Conservation (phyloP, 2,888 invertebrate species). For the Platypus cylindrus region DNA sequence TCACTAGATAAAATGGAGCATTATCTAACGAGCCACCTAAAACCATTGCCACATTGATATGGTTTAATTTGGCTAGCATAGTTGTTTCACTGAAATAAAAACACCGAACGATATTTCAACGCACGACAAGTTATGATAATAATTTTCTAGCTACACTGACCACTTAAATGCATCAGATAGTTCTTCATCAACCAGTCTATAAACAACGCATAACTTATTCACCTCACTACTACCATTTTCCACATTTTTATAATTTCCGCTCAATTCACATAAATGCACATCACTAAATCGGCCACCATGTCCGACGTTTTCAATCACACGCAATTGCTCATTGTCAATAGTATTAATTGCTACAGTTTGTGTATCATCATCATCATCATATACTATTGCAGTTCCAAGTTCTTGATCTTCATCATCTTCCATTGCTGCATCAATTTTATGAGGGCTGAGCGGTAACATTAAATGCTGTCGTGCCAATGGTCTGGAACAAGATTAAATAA, state of each 20-base stretch:
- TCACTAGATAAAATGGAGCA: slow-evolving; percentile 62
- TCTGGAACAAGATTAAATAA: slow-evolving; percentile 21
- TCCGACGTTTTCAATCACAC: slow-evolving; percentile 64
- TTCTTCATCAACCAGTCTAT: slow-evolving; percentile 50
- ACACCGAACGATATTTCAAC: background rate
- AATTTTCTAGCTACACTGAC: slow-evolving; percentile 25
- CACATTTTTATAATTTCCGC: too few species aligned
- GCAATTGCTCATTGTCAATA: slow-evolving; percentile 60
- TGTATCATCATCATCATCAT: too few species aligned
- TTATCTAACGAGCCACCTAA: slow-evolving; percentile 60
- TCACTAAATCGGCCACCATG: slow-evolving; percentile 68
- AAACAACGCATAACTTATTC: slow-evolving; percentile 56
- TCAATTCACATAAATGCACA: slow-evolving; percentile 52
- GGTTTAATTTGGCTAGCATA: slow-evolving; percentile 53
- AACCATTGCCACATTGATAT: slow-evolving; percentile 59
- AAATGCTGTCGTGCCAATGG: slow-evolving; percentile 31
- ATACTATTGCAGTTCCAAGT: too few species aligned
- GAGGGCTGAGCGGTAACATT: slow-evolving; percentile 26
- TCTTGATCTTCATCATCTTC: too few species aligned
- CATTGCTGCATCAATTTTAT: slow-evolving; percentile 39
- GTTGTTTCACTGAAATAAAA: slow-evolving; percentile 43
- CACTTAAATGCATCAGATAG: slow-evolving; percentile 54
- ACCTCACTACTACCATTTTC: too few species aligned
- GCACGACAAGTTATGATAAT: background rate
- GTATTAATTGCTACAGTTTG: slow-evolving; percentile 38